A percentile compares a stretch with the other conserved stretches of the same genome.
Evolutionary conservation across 2,888 invertebrate species (phyloP).

Genomic region (Brachylomia viminalis): DNA sequence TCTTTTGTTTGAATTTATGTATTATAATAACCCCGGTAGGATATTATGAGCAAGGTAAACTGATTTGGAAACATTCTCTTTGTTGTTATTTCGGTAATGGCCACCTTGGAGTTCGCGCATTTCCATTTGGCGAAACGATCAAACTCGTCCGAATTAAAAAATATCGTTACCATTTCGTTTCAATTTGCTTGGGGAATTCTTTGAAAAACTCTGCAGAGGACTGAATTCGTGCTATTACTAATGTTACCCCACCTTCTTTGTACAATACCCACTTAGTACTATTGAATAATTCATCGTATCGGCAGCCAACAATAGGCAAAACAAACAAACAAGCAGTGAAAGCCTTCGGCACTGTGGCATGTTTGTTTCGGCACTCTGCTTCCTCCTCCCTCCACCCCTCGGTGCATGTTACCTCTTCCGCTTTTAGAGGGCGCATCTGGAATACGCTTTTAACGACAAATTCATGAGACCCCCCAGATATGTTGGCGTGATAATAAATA

Average conservation of each 20-base stretch:
- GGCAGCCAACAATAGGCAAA: conserved; percentile 71
- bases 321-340: conserved; percentile 68
- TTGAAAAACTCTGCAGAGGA: conserved; percentile 44
- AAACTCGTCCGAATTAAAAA: conserved; percentile 62
- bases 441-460: conserved; percentile 75
- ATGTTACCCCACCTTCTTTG: conserved; percentile 51
- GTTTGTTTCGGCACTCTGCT: conserved; percentile 79
- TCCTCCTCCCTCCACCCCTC: conserved; percentile 13
- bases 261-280: conserved; percentile 65
- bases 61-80: conserved; percentile 75
- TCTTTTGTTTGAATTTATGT: conserved; percentile 82
- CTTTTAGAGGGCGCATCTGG: conserved; percentile 76
- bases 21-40: conserved; percentile 80
- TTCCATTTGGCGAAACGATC: conserved; percentile 63
- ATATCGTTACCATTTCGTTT: conserved; percentile 54
- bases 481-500: conserved; percentile 70
- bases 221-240: conserved; percentile 56
- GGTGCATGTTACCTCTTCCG: conserved; percentile 69
- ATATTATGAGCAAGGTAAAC: conserved; percentile 80
- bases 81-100: conserved; percentile 70
- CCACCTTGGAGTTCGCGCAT: conserved; percentile 55
- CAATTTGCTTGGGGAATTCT: conserved; percentile 48
- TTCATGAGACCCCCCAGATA: conserved; percentile 69
- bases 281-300: conserved; percentile 70
- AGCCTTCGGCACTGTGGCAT: conserved; percentile 74